Base-by-base conservation (phyloP, 2,888 invertebrate genomes). In the Isoperla grammatica region DNA sequence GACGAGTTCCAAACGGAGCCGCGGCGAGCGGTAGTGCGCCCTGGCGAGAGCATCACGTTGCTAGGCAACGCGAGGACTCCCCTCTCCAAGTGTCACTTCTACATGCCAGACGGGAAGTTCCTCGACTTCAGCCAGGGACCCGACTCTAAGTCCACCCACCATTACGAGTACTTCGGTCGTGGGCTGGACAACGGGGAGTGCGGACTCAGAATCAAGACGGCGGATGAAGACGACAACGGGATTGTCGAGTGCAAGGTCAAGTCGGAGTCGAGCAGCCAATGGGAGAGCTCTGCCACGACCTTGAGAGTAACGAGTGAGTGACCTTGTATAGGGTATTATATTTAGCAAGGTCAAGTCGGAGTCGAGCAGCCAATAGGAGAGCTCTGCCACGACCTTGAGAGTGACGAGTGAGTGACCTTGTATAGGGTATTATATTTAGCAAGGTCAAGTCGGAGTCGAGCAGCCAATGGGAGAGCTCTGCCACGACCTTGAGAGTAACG, bases 131-230 rank as follows among this genome's bases (percentile, higher is more conserved):
- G 37, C 19, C 22, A 15, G 39, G 53, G 53, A 2, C 39, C 53
- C 11, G 11, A 15, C 8, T 39, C 53, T 2, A 13, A 8, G 6
- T 37, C 37, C 17, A 39, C 37, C 39, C 19, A 17, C 17, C 37
- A 39, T n/a, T 53, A 37, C 39, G 37, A 37, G 19, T 53, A 53
- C 39, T 9, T 39, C 13, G 53, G 53, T 19, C 15, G 19, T 2
- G 53, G 53, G 2, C 53, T 53, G 39, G 37, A 53, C 20, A 15
- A 53, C 39, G 53, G 53, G 3, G 37, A 53, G 20, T 53, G 53
- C 20, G 53, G 39, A 12, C 3, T 53, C 11, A n/a, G 20, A 11
- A 13, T 53, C 39, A 53, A 53, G 37, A 2, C 11, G 17, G 20
- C 11, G 4, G 1, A 15, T 12, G 17, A 37, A 2, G 3, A 9